Percentiles rank a stretch among this genome's conserved stretches.
Conservation (phyloP, 2,888 invertebrate species). For the Pterostichus madidus region DNA sequence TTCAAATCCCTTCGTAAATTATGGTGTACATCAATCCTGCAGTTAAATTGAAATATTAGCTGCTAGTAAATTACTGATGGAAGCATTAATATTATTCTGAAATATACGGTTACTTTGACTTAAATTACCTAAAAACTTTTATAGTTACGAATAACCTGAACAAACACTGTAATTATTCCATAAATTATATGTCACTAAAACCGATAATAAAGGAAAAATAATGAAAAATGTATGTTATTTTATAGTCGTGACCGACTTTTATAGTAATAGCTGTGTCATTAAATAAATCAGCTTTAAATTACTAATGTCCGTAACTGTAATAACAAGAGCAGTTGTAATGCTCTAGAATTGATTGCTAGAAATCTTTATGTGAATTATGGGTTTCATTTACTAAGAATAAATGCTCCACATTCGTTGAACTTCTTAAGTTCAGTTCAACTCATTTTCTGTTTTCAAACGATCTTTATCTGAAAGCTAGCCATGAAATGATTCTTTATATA, state of each 20-base stretch:
- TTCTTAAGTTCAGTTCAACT: too few relatives aligned
- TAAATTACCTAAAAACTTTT: background rate
- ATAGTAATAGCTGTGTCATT: slow-evolving; percentile 11
- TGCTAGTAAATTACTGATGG: background rate
- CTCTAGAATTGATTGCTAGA: too few relatives aligned
- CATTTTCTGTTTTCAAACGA: too few relatives aligned
- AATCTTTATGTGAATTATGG: too few relatives aligned
- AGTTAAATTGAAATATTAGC: slow-evolving; percentile 36
- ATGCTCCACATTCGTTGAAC: too few relatives aligned
- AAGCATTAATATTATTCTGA: slow-evolving; percentile 24
- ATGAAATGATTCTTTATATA: too few relatives aligned
- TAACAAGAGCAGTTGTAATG: too few relatives aligned
- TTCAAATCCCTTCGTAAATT: slow-evolving; percentile 22
- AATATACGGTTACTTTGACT: background rate
- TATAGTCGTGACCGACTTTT: slow-evolving; percentile 10
- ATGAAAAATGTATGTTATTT: slow-evolving; percentile 26
- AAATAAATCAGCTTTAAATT: slow-evolving; percentile 40
- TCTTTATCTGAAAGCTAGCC: too few relatives aligned
- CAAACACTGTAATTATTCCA: slow-evolving; percentile 40
- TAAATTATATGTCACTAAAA: slow-evolving; percentile 25
- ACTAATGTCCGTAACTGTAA: background rate
- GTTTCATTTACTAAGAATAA: too few relatives aligned
- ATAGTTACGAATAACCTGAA: background rate
- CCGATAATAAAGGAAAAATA: background rate
- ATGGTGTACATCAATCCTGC: background rate